Base-by-base conservation (phyloP, 2,797 vertebrate genomes). In the Paguma larvata region DNA sequence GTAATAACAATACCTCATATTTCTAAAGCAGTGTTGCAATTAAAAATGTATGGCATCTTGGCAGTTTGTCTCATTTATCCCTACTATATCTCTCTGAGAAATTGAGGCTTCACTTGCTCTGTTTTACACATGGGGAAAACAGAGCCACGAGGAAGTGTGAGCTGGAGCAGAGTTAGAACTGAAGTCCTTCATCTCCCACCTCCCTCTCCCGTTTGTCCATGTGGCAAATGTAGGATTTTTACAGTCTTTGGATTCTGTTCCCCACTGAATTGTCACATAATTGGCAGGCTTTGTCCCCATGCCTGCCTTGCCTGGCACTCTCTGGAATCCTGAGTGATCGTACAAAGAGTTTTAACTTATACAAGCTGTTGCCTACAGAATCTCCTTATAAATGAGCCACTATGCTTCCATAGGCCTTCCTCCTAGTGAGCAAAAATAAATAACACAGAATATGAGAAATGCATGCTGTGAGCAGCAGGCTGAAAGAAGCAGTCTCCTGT, bases 401-500 rank as follows among this genome's bases (percentile, higher is more conserved):
- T 96, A 63, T 3, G 4, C 65, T 95, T 85, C 86, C 92, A 59
- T 23, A 84, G 41, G 53, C 51, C 86, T 95, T 88, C 70, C 48
- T 96, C 77, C 87, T 78, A 38, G 82, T 48, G 44, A 70, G 13
- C n/a, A 21, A 90, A 88, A 97, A 88, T 84, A 82, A 95, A 89
- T n/a, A 32, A 67, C 38, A 25, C 30, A 30, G 67, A 75, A 85
- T 48, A 30, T 67, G 56, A 78, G 34, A 85, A 95, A 93, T 27
- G 70, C 96, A 59, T 72, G n/a, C 67, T 11, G 16, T 85, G 90
- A 96, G 59, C 78, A 92, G 88, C 70, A 95, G 93, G 59, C 51
- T 96, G 90, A 92, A 95, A 95, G 87, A 94, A 94, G 73, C 89
- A 53, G 70, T 30, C 91, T 97, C 96, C 94, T 83, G 41, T 89